Percentiles rank a stretch among this genome's conserved stretches.
Evolutionary conservation across 2,797 vertebrate genomes (phyloP).

Genomic region (Pantherophis vulpinus): DNA sequence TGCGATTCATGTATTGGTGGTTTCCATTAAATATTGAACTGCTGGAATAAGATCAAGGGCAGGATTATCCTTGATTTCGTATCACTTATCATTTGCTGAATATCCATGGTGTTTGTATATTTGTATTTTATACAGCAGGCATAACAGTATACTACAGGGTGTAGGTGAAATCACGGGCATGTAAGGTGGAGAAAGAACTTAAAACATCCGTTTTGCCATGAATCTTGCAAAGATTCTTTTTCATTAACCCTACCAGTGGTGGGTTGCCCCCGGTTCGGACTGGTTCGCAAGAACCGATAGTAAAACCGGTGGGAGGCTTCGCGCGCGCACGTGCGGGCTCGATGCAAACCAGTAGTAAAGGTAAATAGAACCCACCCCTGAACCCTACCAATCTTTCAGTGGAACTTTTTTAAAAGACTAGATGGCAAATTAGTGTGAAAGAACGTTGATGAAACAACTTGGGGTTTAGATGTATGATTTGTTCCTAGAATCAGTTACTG

Average conservation of each 20-base stretch:
- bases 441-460: neutral
- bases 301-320: too few relatives aligned
- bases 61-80: neutral
- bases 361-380: too few relatives aligned
- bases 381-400: neutral
- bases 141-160: neutral
- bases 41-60: neutral
- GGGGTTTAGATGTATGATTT: neutral
- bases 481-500: neutral
- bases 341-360: too few relatives aligned
- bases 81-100: neutral
- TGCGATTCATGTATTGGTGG: neutral
- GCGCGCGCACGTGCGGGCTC: too few relatives aligned
- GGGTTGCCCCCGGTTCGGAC: too few relatives aligned
- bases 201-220: neutral
- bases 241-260: neutral
- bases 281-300: too few relatives aligned
- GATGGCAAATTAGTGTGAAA: neutral
- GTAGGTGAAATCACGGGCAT: neutral
- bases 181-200: neutral
- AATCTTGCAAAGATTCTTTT: neutral
- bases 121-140: neutral
- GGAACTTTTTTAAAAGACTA: neutral
- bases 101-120: neutral
- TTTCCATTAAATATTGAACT: neutral